Evolutionary conservation across 2,797 vertebrate species (phyloP).

Genomic region (Spizella passerina): DNA sequence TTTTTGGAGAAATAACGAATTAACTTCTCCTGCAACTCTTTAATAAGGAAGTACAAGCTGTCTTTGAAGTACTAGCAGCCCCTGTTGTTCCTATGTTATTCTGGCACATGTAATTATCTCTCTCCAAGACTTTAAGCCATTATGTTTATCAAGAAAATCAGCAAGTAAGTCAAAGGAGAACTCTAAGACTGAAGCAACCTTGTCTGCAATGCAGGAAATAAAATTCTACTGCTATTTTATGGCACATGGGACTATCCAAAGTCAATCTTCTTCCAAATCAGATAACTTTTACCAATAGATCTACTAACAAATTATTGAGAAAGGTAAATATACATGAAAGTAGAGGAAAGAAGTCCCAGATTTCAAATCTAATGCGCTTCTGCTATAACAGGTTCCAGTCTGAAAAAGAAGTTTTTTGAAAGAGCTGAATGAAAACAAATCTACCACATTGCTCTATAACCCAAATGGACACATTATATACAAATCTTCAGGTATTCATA

Average conservation of each 20-base stretch:
- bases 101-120: slow-evolving; percentile 31
- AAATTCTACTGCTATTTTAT: slow-evolving; percentile 40
- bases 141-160: slow-evolving; percentile 61
- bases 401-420: neutral
- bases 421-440: neutral
- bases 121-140: neutral
- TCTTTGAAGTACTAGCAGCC: slow-evolving; percentile 39
- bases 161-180: slow-evolving; percentile 53
- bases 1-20: neutral
- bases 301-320: slow-evolving; percentile 1
- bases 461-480: neutral
- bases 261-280: slow-evolving; percentile 48
- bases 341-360: neutral
- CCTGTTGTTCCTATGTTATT: slow-evolving; percentile 38
- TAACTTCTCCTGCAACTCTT: neutral
- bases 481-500: neutral
- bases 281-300: slow-evolving; percentile 28
- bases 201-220: slow-evolving; percentile 55
- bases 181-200: slow-evolving; percentile 29
- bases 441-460: neutral
- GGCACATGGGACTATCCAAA: neutral
- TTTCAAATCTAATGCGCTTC: neutral
- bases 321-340: neutral
- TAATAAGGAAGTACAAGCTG: slow-evolving; percentile 28
- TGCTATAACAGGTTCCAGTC: neutral